Evolutionary conservation across 2,888 invertebrate genomes (phyloP).

Genomic region (Norana najaformis): DNA sequence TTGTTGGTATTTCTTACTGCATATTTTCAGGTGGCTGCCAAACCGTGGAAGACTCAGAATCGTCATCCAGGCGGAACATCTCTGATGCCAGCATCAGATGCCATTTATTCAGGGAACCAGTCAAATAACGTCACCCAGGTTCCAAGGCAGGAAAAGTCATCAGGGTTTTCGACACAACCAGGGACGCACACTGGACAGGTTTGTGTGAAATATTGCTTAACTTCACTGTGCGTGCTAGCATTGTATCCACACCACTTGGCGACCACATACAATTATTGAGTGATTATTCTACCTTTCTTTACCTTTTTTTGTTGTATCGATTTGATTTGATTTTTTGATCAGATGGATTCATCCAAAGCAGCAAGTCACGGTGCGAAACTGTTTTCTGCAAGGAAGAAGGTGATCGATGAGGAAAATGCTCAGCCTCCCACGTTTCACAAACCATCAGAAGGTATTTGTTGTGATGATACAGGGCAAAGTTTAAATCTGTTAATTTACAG

Average conservation of each 20-base stretch:
- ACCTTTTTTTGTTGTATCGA: not conserved
- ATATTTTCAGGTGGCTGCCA: constrained; percentile 1
- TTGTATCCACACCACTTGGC: too few species aligned
- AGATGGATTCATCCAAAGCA: not conserved
- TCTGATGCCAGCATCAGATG: not conserved
- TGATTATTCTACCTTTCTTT: not conserved
- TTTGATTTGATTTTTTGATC: too few species aligned
- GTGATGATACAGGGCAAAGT: not conserved
- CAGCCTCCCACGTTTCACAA: not conserved
- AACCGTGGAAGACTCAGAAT: not conserved
- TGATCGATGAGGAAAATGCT: not conserved
- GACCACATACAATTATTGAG: too few species aligned
- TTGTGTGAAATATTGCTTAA: too few species aligned
- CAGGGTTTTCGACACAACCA: not conserved
- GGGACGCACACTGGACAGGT: not conserved
- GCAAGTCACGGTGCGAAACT: not conserved
- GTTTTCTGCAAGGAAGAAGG: not conserved
- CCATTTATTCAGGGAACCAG: not conserved
- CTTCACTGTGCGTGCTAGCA: too few species aligned
- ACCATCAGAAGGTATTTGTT: not conserved
- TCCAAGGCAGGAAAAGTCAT: not conserved
- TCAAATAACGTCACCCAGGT: not conserved
- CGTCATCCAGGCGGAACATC: not conserved
- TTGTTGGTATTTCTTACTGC: not conserved
- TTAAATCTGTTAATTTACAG: not conserved